phyloP scores from a whole-genome alignment of 1,140 invertebrate species.

The Drosophila orena region DNA sequence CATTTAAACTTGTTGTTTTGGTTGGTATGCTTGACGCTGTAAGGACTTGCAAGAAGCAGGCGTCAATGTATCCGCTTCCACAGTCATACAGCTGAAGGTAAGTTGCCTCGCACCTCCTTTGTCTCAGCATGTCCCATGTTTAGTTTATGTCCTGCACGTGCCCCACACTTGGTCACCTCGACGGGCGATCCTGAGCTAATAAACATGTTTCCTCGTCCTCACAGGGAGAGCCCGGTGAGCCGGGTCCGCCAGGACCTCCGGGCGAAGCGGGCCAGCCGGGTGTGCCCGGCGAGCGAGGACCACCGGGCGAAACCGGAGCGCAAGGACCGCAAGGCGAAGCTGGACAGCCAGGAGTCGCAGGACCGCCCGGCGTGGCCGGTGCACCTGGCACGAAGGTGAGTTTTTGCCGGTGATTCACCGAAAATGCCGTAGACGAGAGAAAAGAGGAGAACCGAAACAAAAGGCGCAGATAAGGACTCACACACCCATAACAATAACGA shows the following conservation, averaged over 20 bases:
- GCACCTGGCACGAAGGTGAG: conserved; percentile 90
- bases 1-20: conserved; percentile 45
- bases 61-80: conserved; percentile 94
- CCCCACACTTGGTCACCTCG: conserved; percentile 15
- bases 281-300: conserved; percentile 91
- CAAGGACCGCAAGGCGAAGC: conserved; percentile 83
- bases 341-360: conserved; percentile 89
- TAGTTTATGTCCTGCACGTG: conserved; percentile 46
- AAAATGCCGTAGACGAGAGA: conserved; percentile 8
- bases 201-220: conserved; percentile 43
- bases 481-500: conserved; percentile 5
- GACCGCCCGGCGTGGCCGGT: conserved; percentile 89
- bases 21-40: conserved; percentile 62
- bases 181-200: conserved; percentile 50
- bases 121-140: conserved; percentile 39
- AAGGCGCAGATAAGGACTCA: conserved; percentile 16
- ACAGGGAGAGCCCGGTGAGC: conserved; percentile 95
- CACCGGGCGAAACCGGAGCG: conserved; percentile 86
- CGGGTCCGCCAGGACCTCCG: conserved; percentile 93
- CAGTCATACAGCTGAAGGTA: conserved; percentile 95
- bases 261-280: conserved; percentile 93
- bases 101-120: conserved; percentile 85
- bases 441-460: conserved; percentile 20
- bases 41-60: conserved; percentile 95
- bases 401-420: conserved; percentile 33